phyloP scores from a whole-genome alignment of 2,113 vertebrate genomes.

The Pungitius pungitius region DNA sequence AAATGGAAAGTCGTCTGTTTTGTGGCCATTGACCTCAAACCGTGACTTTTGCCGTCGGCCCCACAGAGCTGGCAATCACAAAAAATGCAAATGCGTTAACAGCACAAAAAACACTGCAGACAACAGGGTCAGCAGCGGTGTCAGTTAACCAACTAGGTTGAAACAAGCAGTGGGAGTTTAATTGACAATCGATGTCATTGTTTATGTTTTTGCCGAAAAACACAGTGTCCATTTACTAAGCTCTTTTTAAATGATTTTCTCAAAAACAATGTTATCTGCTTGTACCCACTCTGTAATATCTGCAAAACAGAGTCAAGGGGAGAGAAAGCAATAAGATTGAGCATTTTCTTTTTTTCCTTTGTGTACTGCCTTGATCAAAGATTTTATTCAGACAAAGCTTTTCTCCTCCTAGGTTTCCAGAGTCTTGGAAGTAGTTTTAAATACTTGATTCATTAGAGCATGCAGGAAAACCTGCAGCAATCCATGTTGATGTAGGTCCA shows the following conservation, averaged over 20 bases:
- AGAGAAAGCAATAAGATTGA: no score
- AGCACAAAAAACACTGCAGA: no score
- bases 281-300: constrained; percentile 25
- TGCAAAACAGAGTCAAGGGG: neutral
- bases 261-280: constrained; percentile 25
- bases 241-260: constrained; percentile 36
- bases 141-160: no score
- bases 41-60: no score
- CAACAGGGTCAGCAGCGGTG: no score
- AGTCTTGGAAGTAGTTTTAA: constrained; percentile 61
- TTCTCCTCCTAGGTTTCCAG: constrained; percentile 26
- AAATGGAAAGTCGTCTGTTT: no score
- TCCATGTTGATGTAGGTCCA: constrained; percentile 59
- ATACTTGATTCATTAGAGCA: constrained; percentile 52
- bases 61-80: no score
- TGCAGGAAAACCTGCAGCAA: constrained; percentile 41
- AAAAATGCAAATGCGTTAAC: no score
- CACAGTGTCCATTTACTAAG: constrained; percentile 20
- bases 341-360: neutral
- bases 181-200: no score
- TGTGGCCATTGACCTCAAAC: no score
- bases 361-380: constrained; percentile 10
- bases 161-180: no score
- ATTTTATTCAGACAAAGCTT: constrained; percentile 36
- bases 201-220: constrained; percentile 14